Evolutionary conservation across 2,113 vertebrate species (phyloP).

Genomic region (Barnardius zonarius): DNA sequence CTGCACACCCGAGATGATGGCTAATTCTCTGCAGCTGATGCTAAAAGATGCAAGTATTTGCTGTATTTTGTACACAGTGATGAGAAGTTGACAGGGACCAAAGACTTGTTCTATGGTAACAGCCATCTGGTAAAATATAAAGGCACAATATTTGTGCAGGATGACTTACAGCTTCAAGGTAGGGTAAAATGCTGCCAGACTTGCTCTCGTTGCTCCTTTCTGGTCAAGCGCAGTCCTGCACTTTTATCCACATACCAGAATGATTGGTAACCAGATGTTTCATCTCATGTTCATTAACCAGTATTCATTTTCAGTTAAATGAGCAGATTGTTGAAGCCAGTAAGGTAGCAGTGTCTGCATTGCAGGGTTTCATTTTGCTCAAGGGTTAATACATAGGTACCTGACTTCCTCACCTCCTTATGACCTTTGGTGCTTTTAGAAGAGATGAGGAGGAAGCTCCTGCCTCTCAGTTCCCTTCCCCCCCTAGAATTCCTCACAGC

Average conservation of each 20-base stretch:
- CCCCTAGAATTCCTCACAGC: not conserved
- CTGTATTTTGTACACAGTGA: constrained; percentile 46
- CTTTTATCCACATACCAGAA: not conserved
- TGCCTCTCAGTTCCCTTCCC: not conserved
- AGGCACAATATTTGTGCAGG: constrained; percentile 27
- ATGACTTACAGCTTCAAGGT: constrained; percentile 34
- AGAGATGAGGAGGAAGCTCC: not conserved
- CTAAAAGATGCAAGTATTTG: constrained; percentile 49
- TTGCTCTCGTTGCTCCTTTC: constrained; percentile 24
- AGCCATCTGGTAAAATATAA: constrained; percentile 44
- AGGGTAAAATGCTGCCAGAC: constrained; percentile 23
- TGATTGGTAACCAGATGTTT: not conserved
- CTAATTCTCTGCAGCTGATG: constrained; percentile 32
- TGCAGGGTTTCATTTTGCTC: not conserved
- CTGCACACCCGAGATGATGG: not conserved
- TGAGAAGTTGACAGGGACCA: constrained; percentile 44
- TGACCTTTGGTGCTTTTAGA: not conserved
- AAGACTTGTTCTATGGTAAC: constrained; percentile 30
- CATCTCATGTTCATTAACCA: not conserved
- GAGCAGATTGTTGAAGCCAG: not conserved
- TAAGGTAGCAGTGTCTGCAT: not conserved
- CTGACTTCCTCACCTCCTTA: not conserved
- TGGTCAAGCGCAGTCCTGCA: not conserved
- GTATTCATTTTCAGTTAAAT: not conserved
- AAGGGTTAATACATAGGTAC: not conserved